Evolutionary conservation across 2,113 vertebrate species (phyloP), one percentile per base, ranked within the genome.

Genomic region (Entomyzon cyanotis): DNA sequence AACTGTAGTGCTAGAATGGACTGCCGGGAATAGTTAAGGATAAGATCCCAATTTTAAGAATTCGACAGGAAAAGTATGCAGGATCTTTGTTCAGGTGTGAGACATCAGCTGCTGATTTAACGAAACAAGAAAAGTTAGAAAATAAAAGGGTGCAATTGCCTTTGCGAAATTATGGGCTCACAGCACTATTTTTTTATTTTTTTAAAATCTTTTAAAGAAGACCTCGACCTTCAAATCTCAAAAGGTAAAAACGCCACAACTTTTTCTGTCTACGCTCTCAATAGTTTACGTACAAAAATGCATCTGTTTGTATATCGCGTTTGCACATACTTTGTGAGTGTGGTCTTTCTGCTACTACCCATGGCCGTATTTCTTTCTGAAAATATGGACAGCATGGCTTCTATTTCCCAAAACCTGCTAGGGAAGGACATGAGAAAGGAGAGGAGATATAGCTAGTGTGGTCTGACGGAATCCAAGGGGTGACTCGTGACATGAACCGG

Each of bases 401-500:
- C 15, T 21, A 81, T 87, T 84, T 67, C 16, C 35, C 47, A n/a
- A 89, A 65, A 9, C 5, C 7, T 81, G 10, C 13, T 41, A 8
- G 11, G 5, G 8, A 31, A 62, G 84, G 11, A 67, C 14, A 35
- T 71, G 42, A 47, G 35, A 79, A 87, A 75, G 35, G 15, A 84
- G 20, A 62, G 22, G 20, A 70, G 47, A 71, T 35, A 30, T 2
- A 44, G 59, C 28, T 74, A 37, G 60, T 0, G 0, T 4, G 7
- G n/a, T 70, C 39, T 13, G 23, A 46, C 21, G 56, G 60, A 71
- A 52, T n/a, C 16, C 4, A 30, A 44, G 12, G 31, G n/a, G 50
- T 14, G 37, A 79, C 30, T 76, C 0, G 2, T 0, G 0, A 44
- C 63, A 7, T 2, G 37, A 84, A 69, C 35, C 0, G 0, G 16